Base-by-base conservation (phyloP, 35 echinoderm and acorn worm species). In the Apostichopus californicus region DNA sequence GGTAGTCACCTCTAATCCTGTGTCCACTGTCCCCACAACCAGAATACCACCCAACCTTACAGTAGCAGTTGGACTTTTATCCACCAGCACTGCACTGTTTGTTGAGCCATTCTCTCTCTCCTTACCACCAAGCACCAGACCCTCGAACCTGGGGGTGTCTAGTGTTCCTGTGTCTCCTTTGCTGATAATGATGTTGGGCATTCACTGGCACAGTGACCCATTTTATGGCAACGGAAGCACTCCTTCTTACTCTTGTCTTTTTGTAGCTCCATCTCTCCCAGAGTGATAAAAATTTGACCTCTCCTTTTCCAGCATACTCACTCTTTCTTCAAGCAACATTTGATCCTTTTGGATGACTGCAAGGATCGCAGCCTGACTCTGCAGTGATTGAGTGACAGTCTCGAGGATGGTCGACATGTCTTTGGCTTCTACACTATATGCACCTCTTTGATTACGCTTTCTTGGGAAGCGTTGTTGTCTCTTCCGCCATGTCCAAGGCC, bases 171-270 rank as follows among this genome's bases (percentile, higher is more conserved):
- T 52, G 0, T 18, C 12, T 21, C 17, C 11, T 57, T 54, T 17
- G 18, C 83, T 17, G 22, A 0, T 18, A 60, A 11, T 17, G 55
- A 15, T 60, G 12, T 65, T n/a, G 55, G 2, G 23, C 83, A 86
- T 15, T 86, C 83, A 57, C 56, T 86, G 22, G 83, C 83, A 86
- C 1, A 86, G 21, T 86, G 83, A 4, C 83, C 83, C 13, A 15
- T 86, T 10, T 65, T 5, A 5, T 86, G 83, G 60, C 83, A 86
- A 15, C 83, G 10, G 54, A 8, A 57, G 55, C 83, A 86, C 52
- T 86, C 9, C 8, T 63, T 9, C 4, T 15, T 46, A 10, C 22
- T 53, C 24, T 80, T 80, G 78, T 80, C 78, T 0, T 34, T 78
- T 23, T 2, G 77, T 78, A 0, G 77, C 63, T 21, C 9, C 77